These are phyloP conservation scores for Spinibarbus caldwelli DNA, from an alignment of 2,797 vertebrate species.

Conservation along the genomic window DNA sequence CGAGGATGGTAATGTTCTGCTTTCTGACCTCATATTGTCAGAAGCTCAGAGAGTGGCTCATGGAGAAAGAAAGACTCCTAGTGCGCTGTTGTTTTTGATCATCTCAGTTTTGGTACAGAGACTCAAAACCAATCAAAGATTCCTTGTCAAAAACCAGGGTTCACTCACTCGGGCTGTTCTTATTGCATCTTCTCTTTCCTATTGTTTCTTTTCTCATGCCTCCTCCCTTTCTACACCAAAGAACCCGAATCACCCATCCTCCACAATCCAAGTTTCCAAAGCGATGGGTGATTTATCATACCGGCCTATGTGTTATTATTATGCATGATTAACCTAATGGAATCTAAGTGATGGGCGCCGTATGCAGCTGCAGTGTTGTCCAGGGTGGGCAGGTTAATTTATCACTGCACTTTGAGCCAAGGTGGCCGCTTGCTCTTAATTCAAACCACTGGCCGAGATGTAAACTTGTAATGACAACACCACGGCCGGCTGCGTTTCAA, in stretches of 20 bases:
- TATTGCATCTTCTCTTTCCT: constrained; percentile 27
- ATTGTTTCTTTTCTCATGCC: background rate
- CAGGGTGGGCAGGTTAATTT: constrained; percentile 67
- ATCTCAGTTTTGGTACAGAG: constrained; percentile 63
- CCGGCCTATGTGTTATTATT: constrained; percentile 57
- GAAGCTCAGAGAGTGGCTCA: constrained; percentile 55
- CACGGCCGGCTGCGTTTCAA: constrained; percentile 32
- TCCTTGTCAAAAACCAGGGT: constrained; percentile 48
- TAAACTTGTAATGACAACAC: constrained; percentile 64
- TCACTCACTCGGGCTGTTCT: background rate
- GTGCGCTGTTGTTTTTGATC: constrained; percentile 66
- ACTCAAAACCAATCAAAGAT: constrained; percentile 62
- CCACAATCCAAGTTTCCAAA: constrained; percentile 33
- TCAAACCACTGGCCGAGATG: constrained; percentile 61
- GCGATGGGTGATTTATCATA: constrained; percentile 56
- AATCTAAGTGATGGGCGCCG: constrained; percentile 68
- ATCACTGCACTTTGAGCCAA: constrained; percentile 65
- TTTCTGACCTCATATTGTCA: constrained; percentile 65
- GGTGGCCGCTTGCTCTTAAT: constrained; percentile 62
- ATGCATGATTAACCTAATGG: constrained; percentile 76
- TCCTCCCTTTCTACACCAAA: background rate
- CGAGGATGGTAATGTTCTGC: constrained; percentile 54
- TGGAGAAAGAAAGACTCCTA: constrained; percentile 60
- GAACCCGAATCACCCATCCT: background rate
- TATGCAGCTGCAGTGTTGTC: constrained; percentile 64